Evolutionary conservation across 1,140 invertebrate genomes (phyloP), one percentile per base, ranked within the genome.

Genomic region (Aporrectodea caliginosa): DNA sequence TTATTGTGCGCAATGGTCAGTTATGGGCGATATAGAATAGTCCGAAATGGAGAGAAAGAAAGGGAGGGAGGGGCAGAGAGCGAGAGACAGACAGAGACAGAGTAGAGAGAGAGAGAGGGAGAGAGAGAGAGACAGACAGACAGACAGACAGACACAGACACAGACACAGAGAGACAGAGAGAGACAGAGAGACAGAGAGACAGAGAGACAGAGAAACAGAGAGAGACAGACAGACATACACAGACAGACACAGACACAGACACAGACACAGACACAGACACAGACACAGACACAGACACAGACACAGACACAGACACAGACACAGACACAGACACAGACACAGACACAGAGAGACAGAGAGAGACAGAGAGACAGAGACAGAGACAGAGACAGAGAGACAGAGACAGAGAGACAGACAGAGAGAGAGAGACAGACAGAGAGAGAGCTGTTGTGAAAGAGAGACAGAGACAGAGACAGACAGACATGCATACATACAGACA

Each of bases 101-200:
- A n/a, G n/a, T n/a, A n/a, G n/a, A n/a, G 43, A 58, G 43, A 58
- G 43, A 58, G 43, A 58, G 43, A 58, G 43, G 43, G 43, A 58
- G 43, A 58, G 43, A 58, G 43, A 58, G 43, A 58, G 6, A 58
- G 43, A 58, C 43, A 58, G 43, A 58, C 43, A 58, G 43, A 58
- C 43, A 58, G 43, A 58, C 43, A 58, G 43, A 58, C 43, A 58
- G 43, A 58, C 43, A 58, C 6, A 58, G 6, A 58, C 6, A 58
- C 43, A 58, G 43, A 58, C 43, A 58, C 6, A 58, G 6, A 58
- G 43, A 58, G 6, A 58, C 6, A 58, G 6, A 58, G 43, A 58
- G 6, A 58, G 43, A 58, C 43, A 58, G 43, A 58, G 6, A 58
- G 43, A 58, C 43, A 58, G 43, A 58, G 6, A 58, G 43, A 58